Evolutionary conservation across 2,113 vertebrate species (phyloP), one percentile per base, ranked within the genome.

Genomic region (Cynoglossus semilaevis): DNA sequence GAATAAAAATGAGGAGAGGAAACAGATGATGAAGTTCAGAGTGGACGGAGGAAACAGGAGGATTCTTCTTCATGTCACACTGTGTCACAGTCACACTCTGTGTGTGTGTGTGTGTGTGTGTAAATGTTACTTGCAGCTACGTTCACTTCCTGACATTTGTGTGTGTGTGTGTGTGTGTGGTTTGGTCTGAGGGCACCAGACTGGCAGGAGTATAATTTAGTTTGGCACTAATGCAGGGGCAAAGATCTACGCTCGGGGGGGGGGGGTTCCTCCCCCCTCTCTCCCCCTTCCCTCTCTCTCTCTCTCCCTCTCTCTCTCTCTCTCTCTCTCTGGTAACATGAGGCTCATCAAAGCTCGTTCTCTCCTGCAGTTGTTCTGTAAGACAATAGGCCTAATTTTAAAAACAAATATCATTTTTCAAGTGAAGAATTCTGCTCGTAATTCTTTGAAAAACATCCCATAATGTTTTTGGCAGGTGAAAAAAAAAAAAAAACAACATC

Each of bases 211-310:
- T 53, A 77, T 88, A 86, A 89, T 90, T 76, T 85, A 72, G 80
- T 83, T 80, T 89, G 86, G 87, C 87, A 90, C 80, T 86, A 90
- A 90, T 84, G 84, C 79, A 83, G 64, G 80, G 72, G 68, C 19
- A 41, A 77, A 60, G 63, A 75, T 76, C 65, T 63, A 47, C 59
- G 85, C 84, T 83, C 64, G 69, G 73, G 73, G 85, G 87, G 77
- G 78, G 79, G 78, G 81, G 70, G 69, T 60, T 59, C 53, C 50
- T 61, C 44, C 53, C 17, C 47, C 45, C 41, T 44, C 19, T 17
- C 41, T 43, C 54, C 44, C 41, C 17, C 70, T 60, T 59, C 53
- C 50, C 63, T 50, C 53, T 17, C 47, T 58, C 41, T 44, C 19
- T 17, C 41, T 43, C 54, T 57, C 41, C 17, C 35, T 52, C 42